phyloP scores from a whole-genome alignment of 2,888 invertebrate species.

The Pheosia tremula region DNA sequence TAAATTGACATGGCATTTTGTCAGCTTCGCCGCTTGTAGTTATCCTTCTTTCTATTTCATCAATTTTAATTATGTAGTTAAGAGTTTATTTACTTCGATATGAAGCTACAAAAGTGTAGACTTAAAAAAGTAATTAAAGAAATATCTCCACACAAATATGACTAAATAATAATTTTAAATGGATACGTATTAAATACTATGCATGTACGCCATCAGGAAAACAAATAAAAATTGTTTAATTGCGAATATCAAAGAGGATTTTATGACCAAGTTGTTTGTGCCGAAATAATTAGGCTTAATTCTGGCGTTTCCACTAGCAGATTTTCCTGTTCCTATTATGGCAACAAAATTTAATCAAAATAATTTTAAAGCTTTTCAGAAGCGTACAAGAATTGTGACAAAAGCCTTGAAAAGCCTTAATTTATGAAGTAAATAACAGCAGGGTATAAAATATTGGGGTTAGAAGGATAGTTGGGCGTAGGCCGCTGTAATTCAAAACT shows the following conservation, averaged over 20 bases:
- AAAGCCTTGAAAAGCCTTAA: background rate
- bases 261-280: background rate
- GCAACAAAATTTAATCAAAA: too few species aligned
- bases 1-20: constrained; percentile 76
- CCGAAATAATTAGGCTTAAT: background rate
- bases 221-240: background rate
- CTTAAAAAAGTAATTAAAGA: too few species aligned
- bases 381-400: background rate
- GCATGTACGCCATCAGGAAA: background rate
- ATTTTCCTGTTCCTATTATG: background rate
- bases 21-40: constrained; percentile 66
- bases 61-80: constrained; percentile 20
- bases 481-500: background rate
- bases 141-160: too few species aligned
- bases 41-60: constrained; percentile 38
- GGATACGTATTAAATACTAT: background rate
- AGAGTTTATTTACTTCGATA: background rate
- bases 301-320: background rate
- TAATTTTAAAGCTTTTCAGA: too few species aligned
- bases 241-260: background rate
- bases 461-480: background rate
- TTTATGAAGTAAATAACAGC: background rate
- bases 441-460: constrained; percentile 1
- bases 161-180: too few species aligned
- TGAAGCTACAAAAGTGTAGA: background rate